Percentiles rank a stretch among this genome's conserved stretches.
These are phyloP conservation scores for Bombus balteatus DNA, from an alignment of 1,140 invertebrate genomes.

Conservation along the genomic window DNA sequence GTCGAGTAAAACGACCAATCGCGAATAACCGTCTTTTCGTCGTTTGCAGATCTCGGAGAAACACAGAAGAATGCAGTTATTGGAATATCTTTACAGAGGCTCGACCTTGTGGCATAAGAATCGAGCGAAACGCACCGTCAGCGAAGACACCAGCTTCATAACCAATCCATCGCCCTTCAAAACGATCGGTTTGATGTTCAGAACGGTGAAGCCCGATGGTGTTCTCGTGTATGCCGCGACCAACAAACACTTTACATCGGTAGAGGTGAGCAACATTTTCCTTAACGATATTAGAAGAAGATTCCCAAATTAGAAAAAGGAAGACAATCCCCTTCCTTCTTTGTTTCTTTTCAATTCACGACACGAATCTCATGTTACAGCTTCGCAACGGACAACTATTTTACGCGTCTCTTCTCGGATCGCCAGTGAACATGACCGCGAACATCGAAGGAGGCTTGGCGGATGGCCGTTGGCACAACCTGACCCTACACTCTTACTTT, in stretches of 20 bases:
- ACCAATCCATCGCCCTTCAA: constrained; percentile 84
- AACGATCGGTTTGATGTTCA: constrained; percentile 90
- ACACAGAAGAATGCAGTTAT: constrained; percentile 91
- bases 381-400: constrained; percentile 86
- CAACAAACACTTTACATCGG: constrained; percentile 93
- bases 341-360: too few species aligned
- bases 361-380: constrained; percentile 70
- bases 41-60: constrained; percentile 87
- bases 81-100: constrained; percentile 90
- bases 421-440: constrained; percentile 91
- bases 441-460: constrained; percentile 84
- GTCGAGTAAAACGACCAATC: accelerated
- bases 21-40: neutral
- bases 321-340: neutral
- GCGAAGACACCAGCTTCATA: constrained; percentile 60
- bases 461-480: constrained; percentile 94
- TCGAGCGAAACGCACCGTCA: constrained; percentile 70
- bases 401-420: constrained; percentile 90
- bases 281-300: neutral
- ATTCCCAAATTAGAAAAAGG: neutral
- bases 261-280: constrained; percentile 84
- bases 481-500: constrained; percentile 88
- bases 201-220: constrained; percentile 90
- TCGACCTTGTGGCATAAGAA: constrained; percentile 87
- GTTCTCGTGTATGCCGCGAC: constrained; percentile 92